Evolutionary conservation across 2,113 vertebrate genomes (phyloP).

Genomic region (Petrocephalus zakoni): DNA sequence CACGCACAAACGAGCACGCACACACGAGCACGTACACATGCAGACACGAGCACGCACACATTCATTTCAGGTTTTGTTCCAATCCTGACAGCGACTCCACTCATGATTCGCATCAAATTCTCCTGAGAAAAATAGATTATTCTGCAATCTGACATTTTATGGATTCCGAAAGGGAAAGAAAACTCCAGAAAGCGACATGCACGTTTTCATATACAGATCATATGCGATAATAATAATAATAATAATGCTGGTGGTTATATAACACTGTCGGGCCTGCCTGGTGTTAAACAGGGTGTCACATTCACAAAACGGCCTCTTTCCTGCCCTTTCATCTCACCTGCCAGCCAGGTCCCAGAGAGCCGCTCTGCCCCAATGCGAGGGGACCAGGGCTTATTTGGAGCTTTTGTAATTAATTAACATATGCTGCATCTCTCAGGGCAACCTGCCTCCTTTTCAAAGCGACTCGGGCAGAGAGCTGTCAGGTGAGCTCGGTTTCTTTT

Average conservation of each 20-base stretch:
- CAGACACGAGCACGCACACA: not conserved
- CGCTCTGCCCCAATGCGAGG: not conserved
- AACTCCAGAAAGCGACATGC: not conserved
- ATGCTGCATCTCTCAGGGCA: not conserved
- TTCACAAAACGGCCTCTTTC: not conserved
- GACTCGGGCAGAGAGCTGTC: not conserved
- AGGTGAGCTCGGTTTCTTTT: not conserved
- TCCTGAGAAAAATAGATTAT: not conserved
- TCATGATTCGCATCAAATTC: not conserved
- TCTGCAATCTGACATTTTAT: not conserved
- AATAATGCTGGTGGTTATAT: not conserved
- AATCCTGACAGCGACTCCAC: not conserved
- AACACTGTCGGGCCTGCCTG: not conserved
- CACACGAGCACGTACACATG: not conserved
- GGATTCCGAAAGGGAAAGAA: not conserved
- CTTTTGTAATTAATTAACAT: not conserved
- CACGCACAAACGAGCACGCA: not conserved
- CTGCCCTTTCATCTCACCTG: not conserved
- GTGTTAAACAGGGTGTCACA: not conserved
- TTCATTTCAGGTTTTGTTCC: too few species aligned
- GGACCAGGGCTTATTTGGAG: not conserved
- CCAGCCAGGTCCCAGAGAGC: not conserved
- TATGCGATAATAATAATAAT: not conserved
- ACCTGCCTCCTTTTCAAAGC: not conserved
- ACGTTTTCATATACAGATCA: not conserved